phyloP scores from a whole-genome alignment of 2,888 invertebrate genomes.

The Eulithis prunata region DNA sequence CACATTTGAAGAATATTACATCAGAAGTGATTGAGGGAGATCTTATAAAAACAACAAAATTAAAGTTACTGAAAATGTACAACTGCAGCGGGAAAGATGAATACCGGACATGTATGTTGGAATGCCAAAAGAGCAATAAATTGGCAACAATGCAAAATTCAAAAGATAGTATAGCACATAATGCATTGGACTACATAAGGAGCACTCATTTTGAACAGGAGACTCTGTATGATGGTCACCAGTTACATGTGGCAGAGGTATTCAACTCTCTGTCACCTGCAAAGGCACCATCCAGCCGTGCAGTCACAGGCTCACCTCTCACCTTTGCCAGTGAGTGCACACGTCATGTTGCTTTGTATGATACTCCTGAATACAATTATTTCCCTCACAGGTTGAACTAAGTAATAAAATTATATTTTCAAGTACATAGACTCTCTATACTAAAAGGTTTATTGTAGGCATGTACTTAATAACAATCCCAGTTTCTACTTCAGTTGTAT shows the following conservation, averaged over 20 bases:
- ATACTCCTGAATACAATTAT: constrained; percentile 68
- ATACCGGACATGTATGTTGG: constrained; percentile 43
- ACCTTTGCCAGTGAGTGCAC: background rate
- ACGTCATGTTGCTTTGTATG: constrained; percentile 32
- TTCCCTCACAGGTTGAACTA: constrained; percentile 70
- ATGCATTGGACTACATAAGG: constrained; percentile 57
- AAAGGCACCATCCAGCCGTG: background rate
- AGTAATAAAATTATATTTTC: constrained; percentile 9
- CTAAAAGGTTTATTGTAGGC: background rate
- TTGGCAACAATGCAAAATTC: constrained; percentile 23
- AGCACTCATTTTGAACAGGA: constrained; percentile 19
- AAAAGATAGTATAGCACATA: constrained; percentile 47
- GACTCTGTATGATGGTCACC: constrained; percentile 2
- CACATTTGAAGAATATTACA: constrained; percentile 48
- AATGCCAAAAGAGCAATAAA: constrained; percentile 37
- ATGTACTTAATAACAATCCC: background rate
- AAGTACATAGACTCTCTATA: background rate
- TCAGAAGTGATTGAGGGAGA: constrained; percentile 52
- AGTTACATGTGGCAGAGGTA: background rate
- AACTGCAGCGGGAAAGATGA: constrained; percentile 46
- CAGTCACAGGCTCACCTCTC: background rate
- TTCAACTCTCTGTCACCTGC: background rate
- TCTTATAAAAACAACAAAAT: constrained; percentile 50
- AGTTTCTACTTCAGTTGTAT: constrained; percentile 57
- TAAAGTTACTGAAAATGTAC: constrained; percentile 51